Conservation (phyloP, 2,888 invertebrate genomes). For the Phlogophora meticulosa region DNA sequence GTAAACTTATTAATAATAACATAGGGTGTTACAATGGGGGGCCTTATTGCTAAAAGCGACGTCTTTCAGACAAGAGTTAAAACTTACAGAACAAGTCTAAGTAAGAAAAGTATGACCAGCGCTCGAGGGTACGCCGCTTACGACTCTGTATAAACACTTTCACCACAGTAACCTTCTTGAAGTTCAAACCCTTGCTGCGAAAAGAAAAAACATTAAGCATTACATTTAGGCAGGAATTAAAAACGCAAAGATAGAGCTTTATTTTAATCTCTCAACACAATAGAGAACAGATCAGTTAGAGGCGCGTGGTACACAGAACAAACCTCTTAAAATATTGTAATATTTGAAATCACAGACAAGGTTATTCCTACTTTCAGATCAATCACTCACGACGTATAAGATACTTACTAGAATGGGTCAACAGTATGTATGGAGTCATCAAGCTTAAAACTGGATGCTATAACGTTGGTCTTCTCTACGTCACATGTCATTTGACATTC, state of each 20-base stretch:
- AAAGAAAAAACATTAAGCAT: background rate
- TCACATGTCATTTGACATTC: conserved; percentile 76
- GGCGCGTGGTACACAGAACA: too few species aligned
- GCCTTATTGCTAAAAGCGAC: too few species aligned
- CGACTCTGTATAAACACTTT: conserved; percentile 68
- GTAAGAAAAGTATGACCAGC: conserved; percentile 69
- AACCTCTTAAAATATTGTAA: too few species aligned
- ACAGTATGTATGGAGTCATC: conserved; percentile 47
- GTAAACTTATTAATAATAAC: too few species aligned
- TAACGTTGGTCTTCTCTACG: conserved; percentile 52
- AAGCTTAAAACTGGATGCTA: conserved; percentile 61
- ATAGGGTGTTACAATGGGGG: too few species aligned
- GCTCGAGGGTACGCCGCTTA: conserved; percentile 60
- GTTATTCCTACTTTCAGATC: too few species aligned
- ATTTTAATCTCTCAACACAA: too few species aligned
- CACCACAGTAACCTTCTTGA: conserved; percentile 71
- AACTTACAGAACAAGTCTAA: conserved; percentile 76
- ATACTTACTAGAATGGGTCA: conserved; percentile 79
- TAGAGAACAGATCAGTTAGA: too few species aligned
- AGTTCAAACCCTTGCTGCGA: conserved; percentile 74
- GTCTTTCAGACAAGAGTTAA: too few species aligned
- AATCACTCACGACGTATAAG: background rate
- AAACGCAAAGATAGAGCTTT: too few species aligned
- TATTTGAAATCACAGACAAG: background rate
- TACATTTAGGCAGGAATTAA: too few species aligned